phyloP scores from a whole-genome alignment of 1,140 invertebrate genomes.

The Nebria ingens region DNA sequence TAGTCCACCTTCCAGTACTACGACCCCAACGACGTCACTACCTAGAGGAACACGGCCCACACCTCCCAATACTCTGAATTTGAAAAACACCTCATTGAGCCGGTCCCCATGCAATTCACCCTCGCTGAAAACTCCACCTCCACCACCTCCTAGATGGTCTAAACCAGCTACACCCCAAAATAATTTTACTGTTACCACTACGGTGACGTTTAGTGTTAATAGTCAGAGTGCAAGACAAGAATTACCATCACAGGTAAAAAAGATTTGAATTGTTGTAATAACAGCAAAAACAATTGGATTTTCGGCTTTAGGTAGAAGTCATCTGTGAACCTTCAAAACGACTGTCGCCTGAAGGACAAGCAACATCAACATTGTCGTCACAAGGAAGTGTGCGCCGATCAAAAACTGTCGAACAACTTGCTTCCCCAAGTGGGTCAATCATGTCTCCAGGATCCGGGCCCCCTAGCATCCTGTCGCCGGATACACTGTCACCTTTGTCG shows the following conservation, averaged over 20 bases:
- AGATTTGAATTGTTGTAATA: too few species aligned
- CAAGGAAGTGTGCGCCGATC: slow-evolving; percentile 35
- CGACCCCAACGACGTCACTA: background rate
- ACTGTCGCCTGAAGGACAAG: slow-evolving; percentile 40
- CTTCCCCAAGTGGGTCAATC: slow-evolving; percentile 43
- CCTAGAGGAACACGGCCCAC: slow-evolving; percentile 55
- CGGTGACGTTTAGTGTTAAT: slow-evolving; percentile 70
- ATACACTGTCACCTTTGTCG: slow-evolving; percentile 29
- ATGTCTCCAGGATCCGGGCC: slow-evolving; percentile 41
- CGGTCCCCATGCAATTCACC: slow-evolving; percentile 24
- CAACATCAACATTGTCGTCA: slow-evolving; percentile 39
- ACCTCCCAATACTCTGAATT: slow-evolving; percentile 69
- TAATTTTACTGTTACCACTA: slow-evolving; percentile 72
- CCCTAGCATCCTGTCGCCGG: slow-evolving; percentile 40
- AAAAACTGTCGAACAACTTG: slow-evolving; percentile 34
- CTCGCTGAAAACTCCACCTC: slow-evolving; percentile 41
- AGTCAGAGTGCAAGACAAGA: slow-evolving; percentile 29
- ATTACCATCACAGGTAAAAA: background rate
- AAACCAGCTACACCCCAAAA: slow-evolving; percentile 55
- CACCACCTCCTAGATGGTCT: slow-evolving; percentile 52
- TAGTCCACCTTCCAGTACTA: slow-evolving; percentile 11
- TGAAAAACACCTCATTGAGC: slow-evolving; percentile 39
- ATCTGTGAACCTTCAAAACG: slow-evolving; percentile 35
- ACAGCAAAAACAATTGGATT: too few species aligned
- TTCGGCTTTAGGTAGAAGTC: slow-evolving; percentile 2